phyloP scores from a whole-genome alignment of 2,888 invertebrate species.

The Caenorhabditis sp. region DNA sequence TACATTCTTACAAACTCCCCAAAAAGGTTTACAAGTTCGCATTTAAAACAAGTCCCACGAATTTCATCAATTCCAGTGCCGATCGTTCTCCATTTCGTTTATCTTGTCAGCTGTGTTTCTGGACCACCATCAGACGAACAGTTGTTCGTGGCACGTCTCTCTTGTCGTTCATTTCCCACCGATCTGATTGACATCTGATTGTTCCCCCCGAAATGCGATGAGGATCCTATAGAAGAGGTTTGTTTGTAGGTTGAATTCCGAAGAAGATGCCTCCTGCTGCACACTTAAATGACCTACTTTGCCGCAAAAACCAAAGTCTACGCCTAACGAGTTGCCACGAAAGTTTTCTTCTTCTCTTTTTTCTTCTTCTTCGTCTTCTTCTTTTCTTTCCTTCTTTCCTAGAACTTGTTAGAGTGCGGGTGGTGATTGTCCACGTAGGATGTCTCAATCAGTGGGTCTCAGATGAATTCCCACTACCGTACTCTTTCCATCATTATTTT shows the following conservation, averaged over 20 bases:
- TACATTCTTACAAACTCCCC: too few species aligned
- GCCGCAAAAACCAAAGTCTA: slow-evolving; percentile 9
- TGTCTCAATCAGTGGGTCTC: too few species aligned
- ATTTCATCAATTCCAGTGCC: too few species aligned
- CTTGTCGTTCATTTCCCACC: not conserved
- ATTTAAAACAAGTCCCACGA: too few species aligned
- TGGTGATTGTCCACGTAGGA: slow-evolving; percentile 8
- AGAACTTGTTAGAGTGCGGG: not conserved
- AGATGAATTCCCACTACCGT: too few species aligned
- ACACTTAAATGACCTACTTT: slow-evolving; percentile 7
- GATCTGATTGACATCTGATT: not conserved
- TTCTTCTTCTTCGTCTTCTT: not conserved
- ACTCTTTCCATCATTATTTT: not conserved
- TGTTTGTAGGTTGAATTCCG: slow-evolving; percentile 2
- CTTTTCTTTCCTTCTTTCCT: not conserved
- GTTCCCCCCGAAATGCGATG: too few species aligned
- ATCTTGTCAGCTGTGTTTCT: not conserved
- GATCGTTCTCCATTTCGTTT: too few species aligned
- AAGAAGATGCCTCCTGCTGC: not conserved
- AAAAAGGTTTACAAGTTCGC: too few species aligned
- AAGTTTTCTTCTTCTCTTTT: not conserved
- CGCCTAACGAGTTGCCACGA: slow-evolving; percentile 10
- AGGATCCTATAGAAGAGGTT: too few species aligned
- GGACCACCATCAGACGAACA: not conserved
- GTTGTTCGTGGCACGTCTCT: not conserved